Percentiles rank a stretch among this genome's conserved stretches.
Conservation (phyloP, 2,888 invertebrate species). For the Metellina segmentata region DNA sequence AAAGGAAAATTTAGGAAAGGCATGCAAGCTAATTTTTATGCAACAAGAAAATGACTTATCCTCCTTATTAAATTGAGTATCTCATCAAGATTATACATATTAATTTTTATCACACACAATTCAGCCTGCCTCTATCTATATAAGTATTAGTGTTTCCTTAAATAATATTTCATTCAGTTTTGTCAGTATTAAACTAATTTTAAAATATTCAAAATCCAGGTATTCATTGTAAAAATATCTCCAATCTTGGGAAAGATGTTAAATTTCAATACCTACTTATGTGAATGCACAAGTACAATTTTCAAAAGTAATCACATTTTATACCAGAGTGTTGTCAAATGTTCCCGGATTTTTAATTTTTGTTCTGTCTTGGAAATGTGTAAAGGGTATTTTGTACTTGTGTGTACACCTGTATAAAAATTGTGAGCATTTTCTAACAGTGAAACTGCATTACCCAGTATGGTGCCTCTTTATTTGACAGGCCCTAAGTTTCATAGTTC, state of each 20-base stretch:
- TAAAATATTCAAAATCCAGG: neutral
- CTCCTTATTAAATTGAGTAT: too few relatives aligned
- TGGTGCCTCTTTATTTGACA: neutral
- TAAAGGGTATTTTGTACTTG: neutral
- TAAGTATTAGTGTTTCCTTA: neutral
- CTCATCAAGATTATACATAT: too few relatives aligned
- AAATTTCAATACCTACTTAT: neutral
- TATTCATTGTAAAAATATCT: neutral
- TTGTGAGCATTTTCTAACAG: neutral
- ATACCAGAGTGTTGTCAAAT: neutral
- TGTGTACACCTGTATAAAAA: neutral
- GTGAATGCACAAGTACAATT: neutral
- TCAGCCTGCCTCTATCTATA: constrained; percentile 39
- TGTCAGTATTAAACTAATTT: neutral
- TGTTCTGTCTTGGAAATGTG: neutral
- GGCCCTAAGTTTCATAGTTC: too few relatives aligned
- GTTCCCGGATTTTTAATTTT: neutral
- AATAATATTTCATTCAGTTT: neutral
- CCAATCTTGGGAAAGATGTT: neutral
- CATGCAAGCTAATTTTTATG: too few relatives aligned
- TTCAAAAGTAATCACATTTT: neutral
- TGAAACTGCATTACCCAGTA: neutral
- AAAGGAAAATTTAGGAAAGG: too few relatives aligned
- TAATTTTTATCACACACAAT: neutral
- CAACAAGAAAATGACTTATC: too few relatives aligned